Conservation (phyloP, 2,113 vertebrate genomes). For the Dissostichus mawsoni region DNA sequence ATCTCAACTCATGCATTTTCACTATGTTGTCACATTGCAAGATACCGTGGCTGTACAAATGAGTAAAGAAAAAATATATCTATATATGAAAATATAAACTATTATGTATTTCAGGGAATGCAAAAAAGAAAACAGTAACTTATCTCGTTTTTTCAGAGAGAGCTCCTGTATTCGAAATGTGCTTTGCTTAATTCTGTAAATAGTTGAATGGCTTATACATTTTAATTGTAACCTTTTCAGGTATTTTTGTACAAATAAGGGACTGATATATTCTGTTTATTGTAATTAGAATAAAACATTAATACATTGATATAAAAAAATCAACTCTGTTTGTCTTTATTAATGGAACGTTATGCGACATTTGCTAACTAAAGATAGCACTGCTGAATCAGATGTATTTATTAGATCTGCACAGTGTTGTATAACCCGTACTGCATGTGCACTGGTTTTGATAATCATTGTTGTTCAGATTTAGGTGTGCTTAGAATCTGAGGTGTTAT, state of each 20-base stretch:
- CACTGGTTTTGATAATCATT: not conserved
- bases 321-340: conserved; percentile 67
- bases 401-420: not conserved
- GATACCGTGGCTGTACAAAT: conserved; percentile 83
- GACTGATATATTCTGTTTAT: conserved; percentile 98
- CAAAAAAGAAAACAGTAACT: conserved; percentile 84
- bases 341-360: not conserved
- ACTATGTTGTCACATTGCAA: conserved; percentile 84
- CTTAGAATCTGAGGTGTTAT: not conserved
- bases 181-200: conserved; percentile 93
- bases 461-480: not conserved
- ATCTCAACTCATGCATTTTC: conserved; percentile 77
- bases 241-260: conserved; percentile 99
- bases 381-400: not conserved
- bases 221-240: conserved; percentile 96
- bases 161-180: conserved; percentile 88
- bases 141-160: conserved; percentile 82
- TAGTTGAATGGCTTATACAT: conserved; percentile 92
- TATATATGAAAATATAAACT: conserved; percentile 67
- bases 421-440: not conserved
- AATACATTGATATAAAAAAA: conserved; percentile 91
- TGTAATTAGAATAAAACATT: conserved; percentile 98
- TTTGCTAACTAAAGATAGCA: not conserved
- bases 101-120: conserved; percentile 89
- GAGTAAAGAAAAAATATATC: conserved; percentile 75